Evolutionary conservation across 2,113 vertebrate species (phyloP), one percentile per base, ranked within the genome.

Genomic region (Semicossyphus pulcher): DNA sequence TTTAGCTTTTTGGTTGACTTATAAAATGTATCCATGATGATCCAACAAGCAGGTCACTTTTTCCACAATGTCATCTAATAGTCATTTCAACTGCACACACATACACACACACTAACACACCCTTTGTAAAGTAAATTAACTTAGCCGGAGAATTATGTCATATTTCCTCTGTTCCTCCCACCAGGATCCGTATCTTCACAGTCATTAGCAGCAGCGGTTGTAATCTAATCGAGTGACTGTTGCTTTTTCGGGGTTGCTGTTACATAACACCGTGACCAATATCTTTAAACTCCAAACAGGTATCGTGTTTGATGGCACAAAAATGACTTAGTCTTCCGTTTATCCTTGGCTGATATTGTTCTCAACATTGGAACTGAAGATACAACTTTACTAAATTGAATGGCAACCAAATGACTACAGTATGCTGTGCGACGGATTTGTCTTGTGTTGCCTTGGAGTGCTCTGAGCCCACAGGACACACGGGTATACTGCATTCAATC

Each of bases 41-140:
- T 72, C 49, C 37, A 78, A 70, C 16, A 45, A 59, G n/a, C 39
- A n/a, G 63, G 62, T 87, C 73, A 86, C 61, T 78, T 85, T 83
- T 86, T 79, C 81, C 86, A 83, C 39, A 65, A 1, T 81, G 66
- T 83, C 72, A 58, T 84, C 78, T 64, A 82, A 52, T 57, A 59
- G 54, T 71, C 44, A 87, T 83, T 74, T 77, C 47, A 62, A 21
- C 32, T 61, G 29, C 23, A 12, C 42, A 41, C 15, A 56, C 62
- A 59, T 54, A 57, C 32, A 56, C 57, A 67, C 69, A 28, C 23
- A 31, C 51, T 45, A 14, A 66, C 61, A 52, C 52, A 63, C 56
- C 9, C 16, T 65, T 58, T 56, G 49, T 39, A 56, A 45, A 78
- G 49, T 80, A 41, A 68, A 69, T 81, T 59, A 80, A 56, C 41